phyloP scores from a whole-genome alignment of 2,888 invertebrate species.

The Cephus rjabovi region DNA sequence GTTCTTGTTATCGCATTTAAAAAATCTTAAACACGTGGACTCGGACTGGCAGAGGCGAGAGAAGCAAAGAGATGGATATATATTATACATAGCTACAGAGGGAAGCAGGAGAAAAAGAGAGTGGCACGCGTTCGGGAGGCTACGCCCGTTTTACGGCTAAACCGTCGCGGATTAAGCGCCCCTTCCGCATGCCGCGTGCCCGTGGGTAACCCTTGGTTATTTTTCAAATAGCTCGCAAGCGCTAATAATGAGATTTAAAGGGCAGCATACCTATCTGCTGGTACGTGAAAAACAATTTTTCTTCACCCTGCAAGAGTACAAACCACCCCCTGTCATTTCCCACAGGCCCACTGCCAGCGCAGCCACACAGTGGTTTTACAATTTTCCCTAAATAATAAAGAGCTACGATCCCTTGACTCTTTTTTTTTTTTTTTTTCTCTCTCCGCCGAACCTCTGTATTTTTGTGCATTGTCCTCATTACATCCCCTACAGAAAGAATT shows the following conservation, averaged over 20 bases:
- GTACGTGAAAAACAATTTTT: conserved; percentile 42
- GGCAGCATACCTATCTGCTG: conserved; percentile 29
- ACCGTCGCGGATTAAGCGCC: conserved; percentile 43
- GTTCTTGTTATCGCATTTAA: conserved; percentile 33
- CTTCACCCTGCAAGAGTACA: conserved; percentile 30
- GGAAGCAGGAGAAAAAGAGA: conserved; percentile 16
- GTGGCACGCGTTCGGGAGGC: conserved; percentile 20
- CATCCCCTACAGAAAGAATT: neutral
- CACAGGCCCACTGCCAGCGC: conserved; percentile 31
- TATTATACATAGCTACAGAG: conserved; percentile 1
- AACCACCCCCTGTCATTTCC: conserved; percentile 39
- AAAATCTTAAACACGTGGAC: conserved; percentile 41
- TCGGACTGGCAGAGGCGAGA: conserved; percentile 5
- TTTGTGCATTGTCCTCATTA: neutral
- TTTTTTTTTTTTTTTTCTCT: neutral
- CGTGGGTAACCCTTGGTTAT: conserved; percentile 35
- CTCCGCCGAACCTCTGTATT: neutral
- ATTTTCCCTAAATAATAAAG: conserved; percentile 54
- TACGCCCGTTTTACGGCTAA: conserved; percentile 41
- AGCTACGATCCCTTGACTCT: conserved; percentile 30
- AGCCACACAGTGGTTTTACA: conserved; percentile 33
- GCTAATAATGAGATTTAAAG: conserved; percentile 58
- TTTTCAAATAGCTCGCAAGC: conserved; percentile 46
- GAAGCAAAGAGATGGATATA: conserved; percentile 6
- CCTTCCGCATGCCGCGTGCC: conserved; percentile 21